phyloP scores from a whole-genome alignment of 2,113 vertebrate species.

The Lipotes vexillifer region DNA sequence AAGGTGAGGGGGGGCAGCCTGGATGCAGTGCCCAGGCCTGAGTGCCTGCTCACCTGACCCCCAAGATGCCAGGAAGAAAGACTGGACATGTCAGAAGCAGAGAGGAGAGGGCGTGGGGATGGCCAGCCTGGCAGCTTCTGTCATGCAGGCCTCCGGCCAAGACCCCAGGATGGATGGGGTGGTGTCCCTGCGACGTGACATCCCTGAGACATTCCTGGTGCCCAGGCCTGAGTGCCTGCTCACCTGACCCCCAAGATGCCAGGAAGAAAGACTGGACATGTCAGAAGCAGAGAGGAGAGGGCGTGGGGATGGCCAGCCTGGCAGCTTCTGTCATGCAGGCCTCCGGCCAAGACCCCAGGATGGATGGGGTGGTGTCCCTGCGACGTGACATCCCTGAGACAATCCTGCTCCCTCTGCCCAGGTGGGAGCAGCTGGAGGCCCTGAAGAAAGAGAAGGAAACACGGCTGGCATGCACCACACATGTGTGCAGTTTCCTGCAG shows the following conservation, averaged over 20 bases:
- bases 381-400: not conserved
- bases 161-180: not conserved
- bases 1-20: not conserved
- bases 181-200: not conserved
- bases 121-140: not conserved
- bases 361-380: not conserved
- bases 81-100: not conserved
- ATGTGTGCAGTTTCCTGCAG: constrained; percentile 84
- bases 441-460: constrained; percentile 87
- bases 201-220: not conserved
- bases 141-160: not conserved
- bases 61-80: not conserved
- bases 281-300: not conserved
- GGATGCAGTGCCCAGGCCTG: accelerated
- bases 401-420: constrained; percentile 46
- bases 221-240: not conserved
- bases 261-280: not conserved
- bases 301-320: accelerated
- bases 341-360: not conserved
- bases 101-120: not conserved
- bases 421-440: constrained; percentile 86
- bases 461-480: constrained; percentile 82
- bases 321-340: not conserved
- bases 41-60: not conserved
- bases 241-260: not conserved